Percentiles rank a stretch among this genome's conserved stretches.
phyloP scores from a whole-genome alignment of 2,888 invertebrate species.

The Amiota minor region DNA sequence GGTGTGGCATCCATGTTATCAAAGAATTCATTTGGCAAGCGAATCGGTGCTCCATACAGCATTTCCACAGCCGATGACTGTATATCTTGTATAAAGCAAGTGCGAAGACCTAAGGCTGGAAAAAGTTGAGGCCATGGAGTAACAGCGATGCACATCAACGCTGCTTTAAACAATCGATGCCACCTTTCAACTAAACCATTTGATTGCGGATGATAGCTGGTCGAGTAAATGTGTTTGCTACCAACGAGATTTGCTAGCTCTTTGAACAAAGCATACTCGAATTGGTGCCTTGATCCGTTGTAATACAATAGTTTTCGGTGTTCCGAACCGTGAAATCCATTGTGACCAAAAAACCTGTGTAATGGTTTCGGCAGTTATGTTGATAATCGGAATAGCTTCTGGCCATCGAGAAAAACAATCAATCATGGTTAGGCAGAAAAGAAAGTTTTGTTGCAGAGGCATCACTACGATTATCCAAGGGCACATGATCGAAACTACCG shows the following conservation, averaged over 20 bases:
- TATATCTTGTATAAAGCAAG: too few species aligned
- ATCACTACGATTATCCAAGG: too few species aligned
- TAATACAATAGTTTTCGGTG: too few species aligned
- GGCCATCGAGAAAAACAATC: conserved; percentile 36
- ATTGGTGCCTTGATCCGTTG: conserved; percentile 43
- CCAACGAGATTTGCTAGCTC: conserved; percentile 31
- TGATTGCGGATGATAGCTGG: conserved; percentile 34
- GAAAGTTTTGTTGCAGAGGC: too few species aligned
- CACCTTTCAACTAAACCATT: conserved; percentile 59
- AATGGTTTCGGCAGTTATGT: conserved; percentile 37
- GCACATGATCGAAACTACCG: too few species aligned
- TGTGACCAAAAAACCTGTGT: conserved; percentile 28
- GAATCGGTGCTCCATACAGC: too few species aligned
- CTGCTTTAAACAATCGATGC: conserved; percentile 69
- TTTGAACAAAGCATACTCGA: conserved; percentile 37
- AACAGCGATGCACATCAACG: conserved; percentile 55
- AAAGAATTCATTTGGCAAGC: conserved; percentile 53
- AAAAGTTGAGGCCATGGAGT: conserved; percentile 59
- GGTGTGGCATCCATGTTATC: conserved; percentile 28
- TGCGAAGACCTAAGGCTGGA: conserved; percentile 63
- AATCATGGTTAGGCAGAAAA: too few species aligned
- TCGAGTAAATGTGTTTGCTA: conserved; percentile 32
- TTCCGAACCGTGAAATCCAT: too few species aligned
- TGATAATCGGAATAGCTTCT: conserved; percentile 32
- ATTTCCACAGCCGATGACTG: conserved; percentile 56